Conservation (phyloP, 2,888 invertebrate species). For the Cheilosia pagana region DNA sequence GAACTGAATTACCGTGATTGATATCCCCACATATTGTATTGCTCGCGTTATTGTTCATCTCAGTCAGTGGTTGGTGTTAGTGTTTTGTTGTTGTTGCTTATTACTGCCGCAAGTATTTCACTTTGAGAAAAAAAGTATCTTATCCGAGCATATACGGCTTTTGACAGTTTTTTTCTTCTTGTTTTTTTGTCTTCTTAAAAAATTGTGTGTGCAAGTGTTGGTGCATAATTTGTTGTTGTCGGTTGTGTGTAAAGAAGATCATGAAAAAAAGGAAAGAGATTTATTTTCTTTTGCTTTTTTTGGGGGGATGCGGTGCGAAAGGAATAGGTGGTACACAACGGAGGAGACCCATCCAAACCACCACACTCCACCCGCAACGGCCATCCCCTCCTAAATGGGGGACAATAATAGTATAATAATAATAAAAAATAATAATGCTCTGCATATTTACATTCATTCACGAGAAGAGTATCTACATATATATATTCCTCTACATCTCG, state of each 20-base stretch:
- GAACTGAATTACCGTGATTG: conserved; percentile 83
- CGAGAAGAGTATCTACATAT: conserved; percentile 49
- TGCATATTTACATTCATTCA: conserved; percentile 66
- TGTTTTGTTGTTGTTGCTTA: conserved; percentile 58
- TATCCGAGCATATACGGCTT: conserved; percentile 32
- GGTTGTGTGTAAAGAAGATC: conserved; percentile 41
- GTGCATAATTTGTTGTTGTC: conserved; percentile 47
- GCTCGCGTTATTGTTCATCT: conserved; percentile 62
- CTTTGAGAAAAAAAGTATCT: conserved; percentile 49
- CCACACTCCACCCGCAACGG: conserved; percentile 12
- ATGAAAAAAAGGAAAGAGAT: conserved; percentile 41
- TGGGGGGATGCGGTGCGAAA: conserved; percentile 48
- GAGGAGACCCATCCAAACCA: not conserved
- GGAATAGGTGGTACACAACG: conserved; percentile 39
- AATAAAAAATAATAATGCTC: conserved; percentile 67
- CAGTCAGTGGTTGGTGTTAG: conserved; percentile 40
- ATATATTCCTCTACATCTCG: conserved; percentile 51
- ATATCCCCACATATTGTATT: conserved; percentile 77
- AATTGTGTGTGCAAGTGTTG: conserved; percentile 45
- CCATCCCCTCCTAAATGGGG: conserved; percentile 47
- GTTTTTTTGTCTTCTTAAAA: conserved; percentile 8
- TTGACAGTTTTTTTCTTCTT: conserved; percentile 37
- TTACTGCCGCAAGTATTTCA: conserved; percentile 38
- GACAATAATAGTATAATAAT: conserved; percentile 71
- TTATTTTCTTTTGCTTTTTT: conserved; percentile 30